A percentile compares a stretch with the other conserved stretches of the same genome.
These are phyloP conservation scores for Loripinus fragilis DNA, from an alignment of 2,888 invertebrate genomes.

Conservation along the genomic window DNA sequence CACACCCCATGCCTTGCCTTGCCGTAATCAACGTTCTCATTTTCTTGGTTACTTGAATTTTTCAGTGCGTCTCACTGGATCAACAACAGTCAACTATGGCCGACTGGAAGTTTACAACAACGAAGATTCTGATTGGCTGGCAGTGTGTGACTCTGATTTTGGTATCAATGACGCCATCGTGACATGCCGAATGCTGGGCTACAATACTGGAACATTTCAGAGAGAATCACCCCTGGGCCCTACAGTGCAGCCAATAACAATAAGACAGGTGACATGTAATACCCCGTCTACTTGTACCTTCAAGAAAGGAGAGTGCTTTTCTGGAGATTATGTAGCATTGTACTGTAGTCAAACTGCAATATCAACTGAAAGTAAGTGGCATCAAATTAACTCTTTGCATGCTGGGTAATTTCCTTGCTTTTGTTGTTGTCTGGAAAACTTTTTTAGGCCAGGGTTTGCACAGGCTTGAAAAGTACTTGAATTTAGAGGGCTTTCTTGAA, in stretches of 20 bases:
- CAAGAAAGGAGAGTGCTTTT: conserved; percentile 39
- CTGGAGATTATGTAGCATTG: conserved; percentile 40
- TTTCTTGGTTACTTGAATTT: no score
- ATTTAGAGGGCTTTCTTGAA: no score
- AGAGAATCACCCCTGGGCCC: conserved; percentile 47
- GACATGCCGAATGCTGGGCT: conserved; percentile 66
- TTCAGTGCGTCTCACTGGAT: conserved; percentile 55
- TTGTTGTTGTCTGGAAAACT: no score
- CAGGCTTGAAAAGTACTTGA: no score
- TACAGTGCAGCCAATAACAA: conserved; percentile 26
- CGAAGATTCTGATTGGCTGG: conserved; percentile 34
- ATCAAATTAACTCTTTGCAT: no score
- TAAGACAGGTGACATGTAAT: conserved; percentile 34
- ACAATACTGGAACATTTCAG: conserved; percentile 50
- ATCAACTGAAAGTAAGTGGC: conserved; percentile 40
- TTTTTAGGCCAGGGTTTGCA: no score
- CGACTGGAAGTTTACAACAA: conserved; percentile 56
- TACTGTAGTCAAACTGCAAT: conserved; percentile 46
- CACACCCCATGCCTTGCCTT: no score
- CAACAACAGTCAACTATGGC: conserved; percentile 53
- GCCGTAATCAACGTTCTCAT: no score
- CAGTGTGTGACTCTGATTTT: conserved; percentile 59
- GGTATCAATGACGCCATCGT: conserved; percentile 57
- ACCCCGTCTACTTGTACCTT: conserved; percentile 39
- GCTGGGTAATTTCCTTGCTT: no score